Evolutionary conservation across 2,797 vertebrate species (phyloP).

Genomic region (Labeo calbasu): DNA sequence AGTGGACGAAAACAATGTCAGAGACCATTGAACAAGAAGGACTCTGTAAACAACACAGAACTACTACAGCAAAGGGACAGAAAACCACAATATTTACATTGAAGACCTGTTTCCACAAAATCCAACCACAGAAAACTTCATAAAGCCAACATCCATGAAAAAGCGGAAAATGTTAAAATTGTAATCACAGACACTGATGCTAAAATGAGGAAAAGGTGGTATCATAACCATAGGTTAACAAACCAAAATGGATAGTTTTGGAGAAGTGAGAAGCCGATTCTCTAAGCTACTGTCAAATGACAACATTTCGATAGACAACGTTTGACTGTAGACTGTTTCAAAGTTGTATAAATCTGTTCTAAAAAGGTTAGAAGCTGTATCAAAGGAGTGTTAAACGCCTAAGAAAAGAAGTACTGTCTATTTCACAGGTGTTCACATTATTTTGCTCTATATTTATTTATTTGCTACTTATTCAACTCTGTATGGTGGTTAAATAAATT

Average conservation of each 20-base stretch:
- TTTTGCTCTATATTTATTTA: too few species aligned
- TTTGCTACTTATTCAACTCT: too few species aligned
- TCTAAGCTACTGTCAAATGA: too few species aligned
- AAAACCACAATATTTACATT: background rate
- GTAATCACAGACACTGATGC: background rate
- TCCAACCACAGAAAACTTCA: background rate
- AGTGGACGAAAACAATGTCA: background rate
- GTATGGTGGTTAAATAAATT: background rate
- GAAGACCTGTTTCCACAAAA: too few species aligned
- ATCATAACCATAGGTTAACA: background rate
- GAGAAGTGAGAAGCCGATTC: too few species aligned
- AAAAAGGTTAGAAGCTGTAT: background rate
- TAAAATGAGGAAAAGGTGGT: background rate
- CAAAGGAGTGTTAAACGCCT: background rate
- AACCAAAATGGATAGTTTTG: too few species aligned
- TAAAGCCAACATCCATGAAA: background rate
- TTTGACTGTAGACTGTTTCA: background rate
- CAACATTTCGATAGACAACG: too few species aligned
- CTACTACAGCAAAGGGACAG: background rate
- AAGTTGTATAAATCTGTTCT: background rate
- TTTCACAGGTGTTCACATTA: background rate
- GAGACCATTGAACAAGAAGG: background rate
- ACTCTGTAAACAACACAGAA: background rate
- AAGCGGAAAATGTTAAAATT: background rate
- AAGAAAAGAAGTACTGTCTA: background rate